Conservation (phyloP, 2,888 invertebrate species). For the Chalcis sispes region DNA sequence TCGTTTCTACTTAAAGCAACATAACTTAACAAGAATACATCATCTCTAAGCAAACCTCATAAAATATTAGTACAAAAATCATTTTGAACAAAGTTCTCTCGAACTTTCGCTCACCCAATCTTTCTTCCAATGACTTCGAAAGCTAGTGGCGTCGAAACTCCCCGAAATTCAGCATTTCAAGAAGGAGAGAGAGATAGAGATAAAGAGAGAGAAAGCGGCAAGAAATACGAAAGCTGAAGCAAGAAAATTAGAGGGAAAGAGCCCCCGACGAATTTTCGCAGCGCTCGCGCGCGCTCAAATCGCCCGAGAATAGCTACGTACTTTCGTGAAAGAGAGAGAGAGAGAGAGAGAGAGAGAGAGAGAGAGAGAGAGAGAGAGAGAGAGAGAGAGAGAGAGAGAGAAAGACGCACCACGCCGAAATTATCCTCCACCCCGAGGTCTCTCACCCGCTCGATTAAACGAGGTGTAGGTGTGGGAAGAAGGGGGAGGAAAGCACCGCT, state of each 20-base stretch:
- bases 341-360: no score
- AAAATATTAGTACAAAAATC: no score
- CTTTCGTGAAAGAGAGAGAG: no score
- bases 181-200: conserved; percentile 16
- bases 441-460: conserved; percentile 55
- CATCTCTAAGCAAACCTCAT: no score
- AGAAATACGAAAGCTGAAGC: conserved; percentile 16
- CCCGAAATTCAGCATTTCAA: conserved; percentile 20
- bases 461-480: conserved; percentile 9
- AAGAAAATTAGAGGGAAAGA: conserved; percentile 6
- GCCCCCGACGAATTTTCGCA: conserved; percentile 21
- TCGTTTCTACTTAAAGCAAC: no score
- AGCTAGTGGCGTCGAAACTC: conserved; percentile 11
- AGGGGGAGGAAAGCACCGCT: conserved; percentile 16
- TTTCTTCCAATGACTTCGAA: conserved; percentile 18
- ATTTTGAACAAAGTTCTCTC: no score
- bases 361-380: no score
- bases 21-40: no score
- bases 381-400: no score
- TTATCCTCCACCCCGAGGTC: conserved; percentile 25
- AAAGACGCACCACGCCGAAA: no score
- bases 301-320: conserved; percentile 42
- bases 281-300: conserved; percentile 21
- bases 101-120: not conserved
- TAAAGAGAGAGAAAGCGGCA: conserved; percentile 39